Evolutionary conservation across 2,888 invertebrate species (phyloP), one percentile per base, ranked within the genome.

Genomic region (Dynastes tityus): DNA sequence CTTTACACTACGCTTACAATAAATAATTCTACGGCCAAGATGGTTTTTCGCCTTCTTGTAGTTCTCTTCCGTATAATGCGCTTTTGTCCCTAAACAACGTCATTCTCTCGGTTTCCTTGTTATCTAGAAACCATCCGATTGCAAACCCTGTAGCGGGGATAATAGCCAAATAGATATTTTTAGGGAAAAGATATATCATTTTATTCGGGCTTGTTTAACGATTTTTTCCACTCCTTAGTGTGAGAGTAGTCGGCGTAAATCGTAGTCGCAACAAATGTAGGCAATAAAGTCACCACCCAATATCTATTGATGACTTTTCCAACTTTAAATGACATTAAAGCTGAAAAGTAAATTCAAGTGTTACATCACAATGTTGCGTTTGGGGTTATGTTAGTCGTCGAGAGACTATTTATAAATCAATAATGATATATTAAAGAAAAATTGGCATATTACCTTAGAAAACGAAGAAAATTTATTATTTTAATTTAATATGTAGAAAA

Each of bases 51-150:
- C 93, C 94, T 81, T 92, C 91, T 82, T 92, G 92, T 1, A 92
- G 89, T 58, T 86, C 89, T 78, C 94, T 91, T 29, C 94, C 95
- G 86, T 93, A 97, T 55, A 97, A 88, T 70, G 93, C 92, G 85
- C 96, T 96, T 87, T 94, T 96, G 86, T 97, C 96, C 79, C 96
- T 91, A 87, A 93, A 97, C 82, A 88, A 89, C 0, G 91, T 90
- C 92, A 95, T 92, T 77, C 95, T 91, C 79, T 93, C 90, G 0
- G 94, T 94, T 89, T 96, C 95, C 83, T 91, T 90, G 4, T 89
- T 88, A 85, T 96, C 95, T 76, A 96, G 83, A 82, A 88, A 93
- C 84, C 90, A 90, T 0, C 96, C 96, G 75, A 95, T 80, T 1
- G 88, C 85, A 82, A 87, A 92, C 0, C 94, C 94, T 40, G 89